These are phyloP conservation scores for Acleris literana DNA, from an alignment of 2,888 invertebrate genomes.

Conservation along the genomic window DNA sequence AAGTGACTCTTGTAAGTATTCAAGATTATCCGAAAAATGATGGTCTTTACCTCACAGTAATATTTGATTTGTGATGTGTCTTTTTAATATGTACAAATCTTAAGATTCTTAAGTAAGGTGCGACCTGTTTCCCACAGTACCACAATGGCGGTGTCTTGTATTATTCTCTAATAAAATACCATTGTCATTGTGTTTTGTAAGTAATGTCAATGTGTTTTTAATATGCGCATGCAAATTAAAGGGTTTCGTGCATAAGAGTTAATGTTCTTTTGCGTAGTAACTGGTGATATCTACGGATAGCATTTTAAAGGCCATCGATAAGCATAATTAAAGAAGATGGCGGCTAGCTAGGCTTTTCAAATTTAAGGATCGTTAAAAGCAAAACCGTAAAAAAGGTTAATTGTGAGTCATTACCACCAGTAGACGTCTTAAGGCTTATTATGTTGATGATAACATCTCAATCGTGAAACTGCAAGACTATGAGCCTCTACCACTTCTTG, in stretches of 20 bases:
- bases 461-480: too few species aligned
- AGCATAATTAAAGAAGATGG: too few species aligned
- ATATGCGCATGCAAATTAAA: not conserved
- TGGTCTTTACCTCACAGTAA: conserved; percentile 4
- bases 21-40: not conserved
- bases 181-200: conserved; percentile 11
- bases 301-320: too few species aligned
- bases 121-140: conserved; percentile 23
- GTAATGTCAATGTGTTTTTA: not conserved
- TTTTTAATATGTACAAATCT: not conserved
- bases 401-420: too few species aligned
- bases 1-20: not conserved
- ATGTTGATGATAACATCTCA: too few species aligned
- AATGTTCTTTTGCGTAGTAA: not conserved
- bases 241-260: too few species aligned
- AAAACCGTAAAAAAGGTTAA: too few species aligned
- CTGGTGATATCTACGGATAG: too few species aligned
- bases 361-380: too few species aligned
- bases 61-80: conserved; percentile 1
- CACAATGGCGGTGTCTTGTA: conserved; percentile 21
- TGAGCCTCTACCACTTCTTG: too few species aligned
- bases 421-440: too few species aligned
- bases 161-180: conserved; percentile 19
- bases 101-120: conserved; percentile 2
- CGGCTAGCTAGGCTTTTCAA: too few species aligned